These are phyloP conservation scores for Sebastes cheni DNA, from an alignment of 2,797 vertebrate genomes.

Conservation along the genomic window DNA sequence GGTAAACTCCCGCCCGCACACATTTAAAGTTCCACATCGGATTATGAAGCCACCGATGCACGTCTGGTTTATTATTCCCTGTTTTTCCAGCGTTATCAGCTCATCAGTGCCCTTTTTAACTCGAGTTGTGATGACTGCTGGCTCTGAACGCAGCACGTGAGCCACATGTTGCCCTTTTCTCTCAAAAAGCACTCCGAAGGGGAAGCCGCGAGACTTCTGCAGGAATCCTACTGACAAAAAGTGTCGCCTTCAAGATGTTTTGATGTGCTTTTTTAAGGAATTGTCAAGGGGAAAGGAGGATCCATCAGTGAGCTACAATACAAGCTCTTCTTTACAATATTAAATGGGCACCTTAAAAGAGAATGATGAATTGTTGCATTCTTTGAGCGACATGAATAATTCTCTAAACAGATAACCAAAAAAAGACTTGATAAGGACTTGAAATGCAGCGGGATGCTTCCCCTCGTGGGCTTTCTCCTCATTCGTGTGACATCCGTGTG, in stretches of 20 bases:
- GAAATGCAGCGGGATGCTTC: constrained; percentile 18
- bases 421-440: constrained; percentile 1
- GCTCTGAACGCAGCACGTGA: constrained; percentile 5
- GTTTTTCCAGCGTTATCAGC: constrained; percentile 16
- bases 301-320: background rate
- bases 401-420: constrained; percentile 32
- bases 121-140: constrained; percentile 17
- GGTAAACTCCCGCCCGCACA: background rate
- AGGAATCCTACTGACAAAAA: background rate
- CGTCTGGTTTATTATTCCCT: constrained; percentile 7
- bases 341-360: constrained; percentile 17
- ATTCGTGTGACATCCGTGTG: constrained; percentile 39
- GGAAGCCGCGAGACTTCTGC: background rate
- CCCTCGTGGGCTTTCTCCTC: constrained; percentile 21
- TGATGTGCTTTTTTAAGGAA: background rate
- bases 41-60: constrained; percentile 5
- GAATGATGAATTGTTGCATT: constrained; percentile 42
- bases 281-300: background rate
- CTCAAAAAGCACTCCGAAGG: background rate
- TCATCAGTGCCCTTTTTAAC: constrained; percentile 30
- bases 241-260: constrained; percentile 7
- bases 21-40: constrained; percentile 7
- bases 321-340: background rate
- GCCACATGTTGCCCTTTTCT: constrained; percentile 19
- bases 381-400: constrained; percentile 58